Evolutionary conservation across 2,797 vertebrate genomes (phyloP).

Genomic region (Acrocephalus scirpaceus): DNA sequence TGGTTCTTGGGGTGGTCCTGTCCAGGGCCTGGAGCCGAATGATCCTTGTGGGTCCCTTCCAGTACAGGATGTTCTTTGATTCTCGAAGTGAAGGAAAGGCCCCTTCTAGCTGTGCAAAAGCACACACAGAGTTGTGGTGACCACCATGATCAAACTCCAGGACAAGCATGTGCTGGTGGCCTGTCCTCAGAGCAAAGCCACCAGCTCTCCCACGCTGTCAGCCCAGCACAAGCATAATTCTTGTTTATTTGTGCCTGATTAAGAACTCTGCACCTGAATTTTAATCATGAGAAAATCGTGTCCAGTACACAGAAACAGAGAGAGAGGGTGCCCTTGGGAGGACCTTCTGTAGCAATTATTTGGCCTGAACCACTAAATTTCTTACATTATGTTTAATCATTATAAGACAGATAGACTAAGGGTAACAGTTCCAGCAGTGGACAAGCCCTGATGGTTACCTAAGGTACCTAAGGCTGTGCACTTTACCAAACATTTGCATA

Average conservation of each 20-base stretch:
- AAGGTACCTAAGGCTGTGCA: not conserved
- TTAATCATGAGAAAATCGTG: conserved; percentile 46
- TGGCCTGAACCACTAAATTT: not conserved
- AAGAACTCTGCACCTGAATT: not conserved
- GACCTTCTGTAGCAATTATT: conserved; percentile 21
- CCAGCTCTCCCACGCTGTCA: conserved; percentile 19
- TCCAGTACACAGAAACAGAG: not conserved
- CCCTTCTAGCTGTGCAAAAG: not conserved
- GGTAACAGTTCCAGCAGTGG: not conserved
- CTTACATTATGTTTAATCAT: conserved; percentile 49
- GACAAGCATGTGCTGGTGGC: not conserved
- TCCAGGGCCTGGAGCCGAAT: too few species aligned
- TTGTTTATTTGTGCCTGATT: conserved; percentile 14
- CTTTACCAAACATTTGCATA: conserved; percentile 27
- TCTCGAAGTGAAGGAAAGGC: not conserved
- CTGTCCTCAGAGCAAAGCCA: not conserved
- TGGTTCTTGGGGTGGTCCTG: not conserved
- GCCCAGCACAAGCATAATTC: not conserved
- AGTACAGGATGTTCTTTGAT: not conserved
- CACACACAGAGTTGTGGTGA: accelerated
- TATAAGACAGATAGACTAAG: not conserved
- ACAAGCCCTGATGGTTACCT: conserved; percentile 28
- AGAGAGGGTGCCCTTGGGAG: conserved; percentile 40
- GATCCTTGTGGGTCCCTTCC: not conserved
- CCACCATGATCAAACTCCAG: accelerated